Evolutionary conservation across 2,888 invertebrate genomes (phyloP).

Genomic region (Drosophila percnosoma): DNA sequence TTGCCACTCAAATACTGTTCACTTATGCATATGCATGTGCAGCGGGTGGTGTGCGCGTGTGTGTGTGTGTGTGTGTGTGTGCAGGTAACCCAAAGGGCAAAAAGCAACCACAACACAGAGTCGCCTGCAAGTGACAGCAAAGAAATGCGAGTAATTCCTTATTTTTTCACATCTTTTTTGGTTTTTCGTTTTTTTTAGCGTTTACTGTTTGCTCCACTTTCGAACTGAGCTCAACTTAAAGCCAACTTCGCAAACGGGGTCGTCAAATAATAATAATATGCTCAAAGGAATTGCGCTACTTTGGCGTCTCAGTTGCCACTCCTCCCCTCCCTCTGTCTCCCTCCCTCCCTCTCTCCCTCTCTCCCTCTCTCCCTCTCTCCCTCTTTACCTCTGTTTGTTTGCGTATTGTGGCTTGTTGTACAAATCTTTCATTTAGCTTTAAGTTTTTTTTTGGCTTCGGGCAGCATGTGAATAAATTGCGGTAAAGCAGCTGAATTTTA

Average conservation of each 20-base stretch:
- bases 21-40: slow-evolving; percentile 64
- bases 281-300: slow-evolving; percentile 40
- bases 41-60: neutral
- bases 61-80: neutral
- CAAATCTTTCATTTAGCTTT: neutral
- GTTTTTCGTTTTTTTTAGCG: neutral
- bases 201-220: slow-evolving; percentile 11
- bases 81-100: neutral
- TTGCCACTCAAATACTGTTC: slow-evolving; percentile 33
- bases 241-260: slow-evolving; percentile 27
- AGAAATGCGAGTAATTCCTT: slow-evolving; percentile 16
- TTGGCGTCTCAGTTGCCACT: neutral
- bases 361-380: neutral
- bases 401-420: slow-evolving; percentile 4
- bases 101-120: slow-evolving; percentile 15
- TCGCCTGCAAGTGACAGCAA: slow-evolving; percentile 50
- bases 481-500: neutral
- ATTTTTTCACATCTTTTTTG: neutral
- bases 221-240: slow-evolving; percentile 28
- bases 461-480: neutral
- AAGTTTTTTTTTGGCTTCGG: neutral
- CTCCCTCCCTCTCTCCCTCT: rapidly evolving
- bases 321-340: neutral
- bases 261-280: slow-evolving; percentile 36
- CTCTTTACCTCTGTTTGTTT: neutral